phyloP scores from a whole-genome alignment of 2,113 vertebrate genomes.

The Vulpes vulpes region DNA sequence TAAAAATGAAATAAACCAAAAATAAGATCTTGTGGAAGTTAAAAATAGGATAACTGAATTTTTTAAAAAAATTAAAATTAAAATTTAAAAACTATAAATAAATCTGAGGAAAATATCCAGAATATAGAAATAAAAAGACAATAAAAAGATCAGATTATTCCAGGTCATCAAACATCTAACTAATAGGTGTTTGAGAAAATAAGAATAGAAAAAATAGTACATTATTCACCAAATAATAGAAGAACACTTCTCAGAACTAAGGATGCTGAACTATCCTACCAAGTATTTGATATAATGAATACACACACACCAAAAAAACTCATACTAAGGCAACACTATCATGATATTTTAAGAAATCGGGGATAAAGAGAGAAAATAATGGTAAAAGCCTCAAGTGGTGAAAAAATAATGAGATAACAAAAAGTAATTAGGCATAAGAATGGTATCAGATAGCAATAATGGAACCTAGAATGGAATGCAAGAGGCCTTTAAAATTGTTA shows the following conservation, averaged over 20 bases:
- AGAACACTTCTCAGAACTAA: neutral
- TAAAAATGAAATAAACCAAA: neutral
- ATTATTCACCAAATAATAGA: neutral
- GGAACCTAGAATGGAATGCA: neutral
- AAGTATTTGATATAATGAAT: neutral
- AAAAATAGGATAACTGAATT: neutral
- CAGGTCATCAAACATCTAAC: neutral
- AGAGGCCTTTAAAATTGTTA: neutral
- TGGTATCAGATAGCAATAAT: neutral
- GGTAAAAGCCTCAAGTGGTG: neutral
- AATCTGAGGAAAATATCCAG: neutral
- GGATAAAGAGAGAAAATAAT: neutral
- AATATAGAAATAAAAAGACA: neutral
- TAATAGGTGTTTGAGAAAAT: neutral
- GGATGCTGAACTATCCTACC: neutral
- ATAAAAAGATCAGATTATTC: neutral
- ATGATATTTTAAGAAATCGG: neutral
- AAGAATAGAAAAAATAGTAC: neutral
- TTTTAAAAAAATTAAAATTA: neutral
- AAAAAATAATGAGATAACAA: neutral
- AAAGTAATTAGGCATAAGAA: neutral
- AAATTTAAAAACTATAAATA: neutral
- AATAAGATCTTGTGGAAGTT: neutral
- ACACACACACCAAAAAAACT: neutral
- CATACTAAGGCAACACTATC: neutral